A percentile compares a stretch with the other conserved stretches of the same genome.
phyloP scores from a whole-genome alignment of 2,888 invertebrate genomes.

The Limnephilus auricula region DNA sequence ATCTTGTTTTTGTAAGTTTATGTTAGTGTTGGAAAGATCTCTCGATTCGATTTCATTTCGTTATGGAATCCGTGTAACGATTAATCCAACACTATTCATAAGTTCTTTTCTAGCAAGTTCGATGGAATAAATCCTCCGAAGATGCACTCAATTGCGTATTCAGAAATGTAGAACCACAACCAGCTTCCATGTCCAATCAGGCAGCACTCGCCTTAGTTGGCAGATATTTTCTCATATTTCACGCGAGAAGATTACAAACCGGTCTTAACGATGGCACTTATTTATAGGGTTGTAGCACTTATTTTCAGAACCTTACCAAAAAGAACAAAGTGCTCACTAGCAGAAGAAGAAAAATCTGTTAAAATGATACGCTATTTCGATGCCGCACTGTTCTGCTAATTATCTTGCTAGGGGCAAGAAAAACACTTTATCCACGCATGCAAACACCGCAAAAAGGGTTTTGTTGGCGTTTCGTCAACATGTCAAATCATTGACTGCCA shows the following conservation, averaged over 20 bases:
- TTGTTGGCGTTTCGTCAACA: not conserved
- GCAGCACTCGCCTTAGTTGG: conserved; percentile 36
- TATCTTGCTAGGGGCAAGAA: conserved; percentile 23
- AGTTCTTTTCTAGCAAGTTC: not conserved
- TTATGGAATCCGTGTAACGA: not conserved
- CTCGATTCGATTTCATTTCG: not conserved
- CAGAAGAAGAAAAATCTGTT: not conserved
- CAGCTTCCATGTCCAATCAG: conserved; percentile 53
- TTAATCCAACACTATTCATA: not conserved
- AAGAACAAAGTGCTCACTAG: not conserved
- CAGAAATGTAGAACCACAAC: conserved; percentile 20
- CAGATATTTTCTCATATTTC: conserved; percentile 49
- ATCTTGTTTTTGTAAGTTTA: not conserved
- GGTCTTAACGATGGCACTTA: conserved; percentile 40
- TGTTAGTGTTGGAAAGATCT: not conserved
- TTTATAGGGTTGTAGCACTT: not conserved
- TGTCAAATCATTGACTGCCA: not conserved
- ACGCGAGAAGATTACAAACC: conserved; percentile 43
- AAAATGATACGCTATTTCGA: conserved; percentile 2
- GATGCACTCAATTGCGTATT: conserved; percentile 34
- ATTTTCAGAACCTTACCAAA: conserved; percentile 14
- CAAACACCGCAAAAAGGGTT: not conserved
- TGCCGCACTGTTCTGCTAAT: conserved; percentile 20
- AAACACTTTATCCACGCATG: conserved; percentile 4
- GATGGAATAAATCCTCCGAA: not conserved